Evolutionary conservation across 2,888 invertebrate species (phyloP).

Genomic region (Hoplodrina blanda): DNA sequence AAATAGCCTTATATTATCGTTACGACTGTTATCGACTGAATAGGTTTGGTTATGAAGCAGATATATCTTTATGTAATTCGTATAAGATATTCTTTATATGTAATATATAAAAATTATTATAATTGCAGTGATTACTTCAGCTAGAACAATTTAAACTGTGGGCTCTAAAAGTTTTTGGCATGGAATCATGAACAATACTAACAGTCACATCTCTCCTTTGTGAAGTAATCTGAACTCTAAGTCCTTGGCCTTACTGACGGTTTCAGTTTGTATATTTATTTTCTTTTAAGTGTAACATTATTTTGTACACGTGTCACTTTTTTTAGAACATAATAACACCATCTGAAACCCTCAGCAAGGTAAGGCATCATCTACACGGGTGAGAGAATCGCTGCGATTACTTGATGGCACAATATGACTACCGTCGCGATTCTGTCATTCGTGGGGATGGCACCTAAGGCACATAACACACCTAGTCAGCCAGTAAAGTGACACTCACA

Average conservation of each 20-base stretch:
- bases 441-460: neutral
- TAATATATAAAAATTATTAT: slow-evolving; percentile 71
- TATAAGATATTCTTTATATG: slow-evolving; percentile 65
- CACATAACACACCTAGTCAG: slow-evolving; percentile 28
- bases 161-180: slow-evolving; percentile 67
- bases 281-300: neutral
- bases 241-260: neutral
- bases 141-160: slow-evolving; percentile 71
- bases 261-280: slow-evolving; percentile 30
- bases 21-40: slow-evolving; percentile 85
- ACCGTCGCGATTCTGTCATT: neutral
- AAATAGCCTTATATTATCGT: slow-evolving; percentile 88
- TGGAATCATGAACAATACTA: slow-evolving; percentile 34
- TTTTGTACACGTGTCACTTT: neutral
- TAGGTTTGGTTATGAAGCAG: slow-evolving; percentile 80
- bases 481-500: neutral
- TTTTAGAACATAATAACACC: slow-evolving; percentile 1
- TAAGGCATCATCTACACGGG: slow-evolving; percentile 6
- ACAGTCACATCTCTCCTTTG: slow-evolving; percentile 60
- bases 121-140: slow-evolving; percentile 75
- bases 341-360: slow-evolving; percentile 2
- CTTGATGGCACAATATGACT: neutral
- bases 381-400: neutral
- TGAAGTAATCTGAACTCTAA: slow-evolving; percentile 52
- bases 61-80: slow-evolving; percentile 71